Conservation (phyloP, 2,888 invertebrate species). For the Philereme vetulata region DNA sequence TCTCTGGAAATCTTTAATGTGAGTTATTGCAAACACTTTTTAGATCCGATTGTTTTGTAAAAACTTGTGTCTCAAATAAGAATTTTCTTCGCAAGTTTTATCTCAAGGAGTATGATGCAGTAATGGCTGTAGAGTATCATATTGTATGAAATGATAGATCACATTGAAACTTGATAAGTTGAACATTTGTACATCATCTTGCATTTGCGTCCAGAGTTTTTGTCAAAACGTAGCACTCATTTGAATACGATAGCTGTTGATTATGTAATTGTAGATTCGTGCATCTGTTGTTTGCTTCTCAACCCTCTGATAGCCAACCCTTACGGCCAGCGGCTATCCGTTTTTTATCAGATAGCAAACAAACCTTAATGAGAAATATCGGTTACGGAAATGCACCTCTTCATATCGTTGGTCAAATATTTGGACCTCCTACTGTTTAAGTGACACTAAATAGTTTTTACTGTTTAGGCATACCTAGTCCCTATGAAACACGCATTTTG, state of each 20-base stretch:
- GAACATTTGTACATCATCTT: slow-evolving; percentile 19
- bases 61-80: background rate
- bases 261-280: slow-evolving; percentile 74
- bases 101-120: too few species aligned
- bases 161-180: slow-evolving; percentile 18
- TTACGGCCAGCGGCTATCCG: slow-evolving; percentile 71
- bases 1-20: background rate
- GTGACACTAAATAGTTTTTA: slow-evolving; percentile 17
- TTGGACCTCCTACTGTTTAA: slow-evolving; percentile 53
- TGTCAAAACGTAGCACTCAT: slow-evolving; percentile 58
- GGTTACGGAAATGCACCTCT: slow-evolving; percentile 77
- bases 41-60: background rate
- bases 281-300: slow-evolving; percentile 78
- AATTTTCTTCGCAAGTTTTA: too few species aligned
- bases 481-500: too few species aligned
- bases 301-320: slow-evolving; percentile 64
- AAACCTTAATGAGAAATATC: slow-evolving; percentile 80
- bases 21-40: background rate
- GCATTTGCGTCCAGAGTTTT: slow-evolving; percentile 36
- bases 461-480: background rate
- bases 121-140: too few species aligned
- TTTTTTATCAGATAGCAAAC: slow-evolving; percentile 77
- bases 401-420: slow-evolving; percentile 75
- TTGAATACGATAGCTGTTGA: slow-evolving; percentile 78
- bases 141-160: background rate